Conservation (phyloP, 2,113 vertebrate genomes). For the Lepus europaeus region DNA sequence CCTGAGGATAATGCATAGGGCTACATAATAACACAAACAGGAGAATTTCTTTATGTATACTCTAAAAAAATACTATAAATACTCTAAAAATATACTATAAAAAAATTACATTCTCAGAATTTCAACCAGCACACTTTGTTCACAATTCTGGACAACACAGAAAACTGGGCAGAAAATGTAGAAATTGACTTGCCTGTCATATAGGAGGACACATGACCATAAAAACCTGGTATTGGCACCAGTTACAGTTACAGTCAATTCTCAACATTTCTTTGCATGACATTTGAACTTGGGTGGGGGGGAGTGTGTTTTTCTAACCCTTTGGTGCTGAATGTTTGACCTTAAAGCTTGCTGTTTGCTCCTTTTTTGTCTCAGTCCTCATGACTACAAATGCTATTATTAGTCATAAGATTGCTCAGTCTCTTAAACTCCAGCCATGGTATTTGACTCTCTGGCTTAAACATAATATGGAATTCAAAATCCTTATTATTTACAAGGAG, state of each 20-base stretch:
- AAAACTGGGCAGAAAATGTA: slow-evolving; percentile 33
- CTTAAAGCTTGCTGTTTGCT: slow-evolving; percentile 63
- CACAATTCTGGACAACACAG: slow-evolving; percentile 29
- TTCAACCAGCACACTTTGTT: slow-evolving; percentile 7
- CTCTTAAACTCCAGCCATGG: slow-evolving; percentile 74
- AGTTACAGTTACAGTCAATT: background rate
- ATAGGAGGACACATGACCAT: background rate
- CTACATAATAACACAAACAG: slow-evolving; percentile 59
- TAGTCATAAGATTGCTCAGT: slow-evolving; percentile 78
- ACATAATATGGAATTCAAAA: slow-evolving; percentile 63
- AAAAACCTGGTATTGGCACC: background rate
- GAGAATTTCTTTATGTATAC: slow-evolving; percentile 56
- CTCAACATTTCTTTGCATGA: slow-evolving; percentile 44
- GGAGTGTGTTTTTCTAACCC: slow-evolving; percentile 68
- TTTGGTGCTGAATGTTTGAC: slow-evolving; percentile 71
- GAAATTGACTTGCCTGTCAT: slow-evolving; percentile 4
- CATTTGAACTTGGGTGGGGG: slow-evolving; percentile 38
- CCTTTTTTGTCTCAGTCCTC: slow-evolving; percentile 67
- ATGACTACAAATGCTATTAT: slow-evolving; percentile 81
- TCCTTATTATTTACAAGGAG: slow-evolving; percentile 63
- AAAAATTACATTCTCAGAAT: slow-evolving; percentile 56
- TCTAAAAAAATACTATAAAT: no score
- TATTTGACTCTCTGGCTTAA: slow-evolving; percentile 71
- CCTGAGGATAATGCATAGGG: slow-evolving; percentile 59
- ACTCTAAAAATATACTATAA: slow-evolving; percentile 3